phyloP scores from a whole-genome alignment of 1,140 invertebrate genomes.

The Pseudomyrmex pallidus region DNA sequence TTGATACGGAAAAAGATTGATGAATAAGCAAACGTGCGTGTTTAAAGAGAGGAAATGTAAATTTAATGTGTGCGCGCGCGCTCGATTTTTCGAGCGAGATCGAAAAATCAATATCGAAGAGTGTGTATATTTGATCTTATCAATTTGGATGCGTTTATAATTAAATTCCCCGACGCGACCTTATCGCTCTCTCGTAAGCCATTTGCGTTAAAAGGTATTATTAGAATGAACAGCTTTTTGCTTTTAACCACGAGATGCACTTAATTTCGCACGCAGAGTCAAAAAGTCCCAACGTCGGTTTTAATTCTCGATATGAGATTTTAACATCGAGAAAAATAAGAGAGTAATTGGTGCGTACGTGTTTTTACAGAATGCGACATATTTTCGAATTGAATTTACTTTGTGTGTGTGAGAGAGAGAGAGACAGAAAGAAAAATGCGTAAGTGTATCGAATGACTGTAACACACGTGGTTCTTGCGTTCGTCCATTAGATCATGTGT shows the following conservation, averaged over 20 bases:
- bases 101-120: background rate
- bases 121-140: slow-evolving; percentile 2
- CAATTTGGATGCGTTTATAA: slow-evolving; percentile 6
- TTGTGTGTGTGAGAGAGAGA: background rate
- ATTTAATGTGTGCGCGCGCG: too few species aligned
- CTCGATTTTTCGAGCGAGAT: background rate
- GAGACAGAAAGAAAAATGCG: background rate
- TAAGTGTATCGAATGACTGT: background rate
- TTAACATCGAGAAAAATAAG: background rate
- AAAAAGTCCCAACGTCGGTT: background rate
- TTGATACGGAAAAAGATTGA: slow-evolving; percentile 9
- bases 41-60: too few species aligned
- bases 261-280: slow-evolving; percentile 30
- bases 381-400: slow-evolving; percentile 9
- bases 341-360: background rate
- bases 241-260: slow-evolving; percentile 3
- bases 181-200: background rate
- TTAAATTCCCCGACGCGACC: background rate
- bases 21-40: background rate
- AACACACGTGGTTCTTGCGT: background rate
- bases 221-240: slow-evolving; percentile 41
- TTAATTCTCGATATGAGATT: background rate
- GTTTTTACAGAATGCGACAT: background rate
- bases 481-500: background rate
- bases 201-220: slow-evolving; percentile 10